Conservation (phyloP, 1,140 invertebrate genomes). For the Platyura marginata region DNA sequence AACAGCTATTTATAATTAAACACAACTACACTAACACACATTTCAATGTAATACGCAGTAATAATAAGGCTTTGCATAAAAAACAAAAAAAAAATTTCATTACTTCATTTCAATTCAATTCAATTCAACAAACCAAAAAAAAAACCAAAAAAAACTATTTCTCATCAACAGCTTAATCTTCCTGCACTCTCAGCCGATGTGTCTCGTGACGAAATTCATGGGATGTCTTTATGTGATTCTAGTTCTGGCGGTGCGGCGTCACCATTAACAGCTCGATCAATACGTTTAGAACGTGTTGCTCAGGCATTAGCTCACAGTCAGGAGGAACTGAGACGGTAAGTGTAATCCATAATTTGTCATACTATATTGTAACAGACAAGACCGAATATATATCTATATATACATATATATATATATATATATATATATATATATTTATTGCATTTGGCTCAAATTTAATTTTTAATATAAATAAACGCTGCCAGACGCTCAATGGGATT, state of each 20-base stretch:
- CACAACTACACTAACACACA: too few species aligned
- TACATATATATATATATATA: too few species aligned
- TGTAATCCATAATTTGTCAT: conserved; percentile 7
- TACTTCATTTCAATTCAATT: not conserved
- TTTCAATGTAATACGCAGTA: too few species aligned
- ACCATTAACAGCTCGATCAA: conserved; percentile 68
- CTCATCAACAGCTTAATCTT: conserved; percentile 46
- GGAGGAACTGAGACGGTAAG: conserved; percentile 60
- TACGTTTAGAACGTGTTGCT: conserved; percentile 67
- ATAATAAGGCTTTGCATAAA: not conserved
- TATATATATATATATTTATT: too few species aligned
- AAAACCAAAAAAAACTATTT: not conserved
- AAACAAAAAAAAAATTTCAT: conserved; percentile 1
- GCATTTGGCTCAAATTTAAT: not conserved
- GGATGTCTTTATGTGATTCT: conserved; percentile 41
- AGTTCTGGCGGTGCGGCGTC: conserved; percentile 52
- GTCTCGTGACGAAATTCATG: conserved; percentile 48
- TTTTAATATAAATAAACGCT: not conserved
- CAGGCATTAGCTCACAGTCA: conserved; percentile 73
- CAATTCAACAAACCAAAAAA: not conserved
- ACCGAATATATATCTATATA: too few species aligned
- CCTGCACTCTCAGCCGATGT: conserved; percentile 35
- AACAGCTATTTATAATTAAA: too few species aligned
- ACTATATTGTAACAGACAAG: not conserved
- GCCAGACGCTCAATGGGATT: conserved; percentile 11